Evolutionary conservation across 2,888 invertebrate genomes (phyloP), one percentile per base, ranked within the genome.

Genomic region (Myopa tessellatipennis): DNA sequence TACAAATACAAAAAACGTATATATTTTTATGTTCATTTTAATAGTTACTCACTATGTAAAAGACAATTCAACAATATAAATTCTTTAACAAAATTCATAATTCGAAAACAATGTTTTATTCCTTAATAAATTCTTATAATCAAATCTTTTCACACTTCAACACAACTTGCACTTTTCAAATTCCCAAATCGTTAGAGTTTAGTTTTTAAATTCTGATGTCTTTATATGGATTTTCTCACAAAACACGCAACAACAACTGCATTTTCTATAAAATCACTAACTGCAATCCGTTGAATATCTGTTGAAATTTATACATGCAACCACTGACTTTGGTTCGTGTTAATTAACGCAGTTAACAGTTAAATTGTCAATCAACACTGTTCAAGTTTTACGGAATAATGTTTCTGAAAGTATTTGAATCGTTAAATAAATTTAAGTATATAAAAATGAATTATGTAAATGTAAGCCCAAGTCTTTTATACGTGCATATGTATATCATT

Each of bases 301-400:
- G n/a, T 55, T 60, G 60, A 69, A 60, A 26, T 45, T 58, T 60
- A 18, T 26, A 55, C 14, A 75, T 63, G 26, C 61, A 73, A 45
- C 45, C 6, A 8, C 45, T 45, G 45, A 45, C 45, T 8, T 6
- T 45, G 18, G 68, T 34, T 40, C 63, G 18, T 45, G 74, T 77
- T 74, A 77, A 77, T 77, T 77, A 79, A 77, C 52, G 65, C 70
- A 63, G 67, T 60, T 52, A 77, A 70, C 70, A 63, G 67, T 60
- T 52, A 77, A 38, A 72, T 36, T 70, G 76, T 70, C 45, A 75
- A 40, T 34, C 5, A 58, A 61, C 26, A 26, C 26, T 26, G 26
- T 26, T 26, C 26, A 26, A 26, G 26, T 26, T 26, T 1, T 26
- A 26, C 26, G 26, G 26, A 26, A 26, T 26, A 60, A 40, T 61